These are phyloP conservation scores for Nemopilema nomurai DNA, from an alignment of 30 jellyfish, hydroid and myxozoan genomes.

Conservation along the genomic window DNA sequence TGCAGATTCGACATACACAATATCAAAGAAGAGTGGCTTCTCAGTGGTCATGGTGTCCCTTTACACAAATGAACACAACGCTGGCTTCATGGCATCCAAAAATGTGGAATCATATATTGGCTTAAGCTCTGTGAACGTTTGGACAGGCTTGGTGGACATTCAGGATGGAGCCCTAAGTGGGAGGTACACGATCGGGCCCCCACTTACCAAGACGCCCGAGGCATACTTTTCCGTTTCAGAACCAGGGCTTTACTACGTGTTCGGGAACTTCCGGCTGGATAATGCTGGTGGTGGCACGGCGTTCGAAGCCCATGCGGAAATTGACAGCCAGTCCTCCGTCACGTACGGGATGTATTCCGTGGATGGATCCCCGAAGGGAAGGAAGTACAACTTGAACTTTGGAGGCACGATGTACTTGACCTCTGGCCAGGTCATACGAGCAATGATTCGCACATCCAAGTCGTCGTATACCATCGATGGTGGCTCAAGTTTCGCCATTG, in stretches of 20 bases:
- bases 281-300: constrained; percentile 58
- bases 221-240: constrained; percentile 57
- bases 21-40: constrained; percentile 69
- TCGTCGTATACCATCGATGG: constrained; percentile 40
- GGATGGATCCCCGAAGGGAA: constrained; percentile 49
- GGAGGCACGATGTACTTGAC: constrained; percentile 83
- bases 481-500: constrained; percentile 66
- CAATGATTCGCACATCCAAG: constrained; percentile 56
- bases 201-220: background rate
- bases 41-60: constrained; percentile 61
- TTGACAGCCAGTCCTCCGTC: constrained; percentile 46
- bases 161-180: constrained; percentile 51
- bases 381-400: constrained; percentile 49
- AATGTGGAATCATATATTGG: constrained; percentile 34
- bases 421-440: constrained; percentile 67
- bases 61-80: constrained; percentile 37
- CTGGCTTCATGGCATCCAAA: constrained; percentile 43
- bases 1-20: constrained; percentile 33
- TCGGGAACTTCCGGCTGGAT: constrained; percentile 53
- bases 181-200: constrained; percentile 22
- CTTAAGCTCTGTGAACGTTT: constrained; percentile 4
- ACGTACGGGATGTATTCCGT: constrained; percentile 74
- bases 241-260: constrained; percentile 82
- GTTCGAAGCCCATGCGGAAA: constrained; percentile 75
- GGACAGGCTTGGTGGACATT: constrained; percentile 46